A percentile compares a stretch with the other conserved stretches of the same genome.
Evolutionary conservation across 2,797 vertebrate species (phyloP).

Genomic region (Ctenopoma kingsleyae): DNA sequence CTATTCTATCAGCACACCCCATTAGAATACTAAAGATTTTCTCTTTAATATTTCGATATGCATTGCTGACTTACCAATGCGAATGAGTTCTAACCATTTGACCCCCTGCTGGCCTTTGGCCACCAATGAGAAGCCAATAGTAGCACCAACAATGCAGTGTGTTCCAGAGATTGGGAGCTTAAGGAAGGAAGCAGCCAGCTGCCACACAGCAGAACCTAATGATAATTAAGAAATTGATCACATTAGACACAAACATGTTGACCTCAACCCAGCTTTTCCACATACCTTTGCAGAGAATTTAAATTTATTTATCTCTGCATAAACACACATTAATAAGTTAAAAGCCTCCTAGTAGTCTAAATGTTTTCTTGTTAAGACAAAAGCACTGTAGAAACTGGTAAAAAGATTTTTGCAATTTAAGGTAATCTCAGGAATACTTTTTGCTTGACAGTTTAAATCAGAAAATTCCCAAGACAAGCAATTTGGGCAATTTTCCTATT

Average conservation of each 20-base stretch:
- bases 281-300: neutral
- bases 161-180: slow-evolving; percentile 98
- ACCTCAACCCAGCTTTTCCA: neutral
- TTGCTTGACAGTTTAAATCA: neutral
- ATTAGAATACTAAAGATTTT: too few species aligned
- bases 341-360: neutral
- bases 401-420: too few species aligned
- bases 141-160: slow-evolving; percentile 99
- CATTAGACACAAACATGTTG: neutral
- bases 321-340: too few species aligned
- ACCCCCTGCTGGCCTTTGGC: slow-evolving; percentile 91
- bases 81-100: slow-evolving; percentile 91
- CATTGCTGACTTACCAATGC: slow-evolving; percentile 88
- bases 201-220: slow-evolving; percentile 97
- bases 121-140: slow-evolving; percentile 95
- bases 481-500: neutral
- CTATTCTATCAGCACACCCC: too few species aligned
- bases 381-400: neutral
- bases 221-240: slow-evolving; percentile 27
- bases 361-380: neutral
- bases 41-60: too few species aligned
- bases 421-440: too few species aligned
- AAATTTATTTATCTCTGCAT: neutral
- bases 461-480: neutral
- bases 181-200: slow-evolving; percentile 94